Conservation (phyloP, 2,888 invertebrate genomes). For the Cyclophora albipunctata region DNA sequence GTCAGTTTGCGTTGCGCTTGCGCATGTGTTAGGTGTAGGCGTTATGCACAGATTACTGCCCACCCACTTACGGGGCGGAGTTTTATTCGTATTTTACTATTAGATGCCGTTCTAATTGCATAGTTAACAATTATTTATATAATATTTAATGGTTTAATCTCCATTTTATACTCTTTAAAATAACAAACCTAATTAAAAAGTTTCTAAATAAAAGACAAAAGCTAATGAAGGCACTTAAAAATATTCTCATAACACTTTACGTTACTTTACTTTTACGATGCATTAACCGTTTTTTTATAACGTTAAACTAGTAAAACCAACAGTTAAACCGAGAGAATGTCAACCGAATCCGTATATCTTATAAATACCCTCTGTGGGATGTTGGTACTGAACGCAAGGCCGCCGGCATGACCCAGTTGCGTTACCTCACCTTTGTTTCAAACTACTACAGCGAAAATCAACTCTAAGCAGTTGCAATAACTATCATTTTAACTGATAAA, state of each 20-base stretch:
- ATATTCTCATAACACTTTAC: too few species aligned
- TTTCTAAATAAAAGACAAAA: too few species aligned
- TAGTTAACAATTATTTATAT: too few species aligned
- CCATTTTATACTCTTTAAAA: too few species aligned
- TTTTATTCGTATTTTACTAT: slow-evolving; percentile 12
- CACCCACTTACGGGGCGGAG: slow-evolving; percentile 25
- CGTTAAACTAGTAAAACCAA: too few species aligned
- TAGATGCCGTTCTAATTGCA: slow-evolving; percentile 2
- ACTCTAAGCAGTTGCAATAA: slow-evolving; percentile 26
- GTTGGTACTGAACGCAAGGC: slow-evolving; percentile 54
- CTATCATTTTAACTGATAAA: slow-evolving; percentile 15
- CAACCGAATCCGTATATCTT: too few species aligned
- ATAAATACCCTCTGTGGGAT: slow-evolving; percentile 22
- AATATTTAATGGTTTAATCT: too few species aligned
- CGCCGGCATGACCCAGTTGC: slow-evolving; percentile 58
- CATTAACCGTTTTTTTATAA: too few species aligned
- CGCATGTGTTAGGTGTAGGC: slow-evolving; percentile 26
- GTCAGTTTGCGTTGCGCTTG: slow-evolving; percentile 36
- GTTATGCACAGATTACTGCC: slow-evolving; percentile 27
- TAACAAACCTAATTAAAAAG: too few species aligned
- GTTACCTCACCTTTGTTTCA: slow-evolving; percentile 58
- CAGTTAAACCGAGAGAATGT: neutral
- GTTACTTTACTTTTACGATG: too few species aligned
- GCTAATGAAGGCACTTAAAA: too few species aligned
- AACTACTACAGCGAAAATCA: slow-evolving; percentile 37